Conservation (phyloP, 1,140 invertebrate genomes). For the Danaus plexippus region DNA sequence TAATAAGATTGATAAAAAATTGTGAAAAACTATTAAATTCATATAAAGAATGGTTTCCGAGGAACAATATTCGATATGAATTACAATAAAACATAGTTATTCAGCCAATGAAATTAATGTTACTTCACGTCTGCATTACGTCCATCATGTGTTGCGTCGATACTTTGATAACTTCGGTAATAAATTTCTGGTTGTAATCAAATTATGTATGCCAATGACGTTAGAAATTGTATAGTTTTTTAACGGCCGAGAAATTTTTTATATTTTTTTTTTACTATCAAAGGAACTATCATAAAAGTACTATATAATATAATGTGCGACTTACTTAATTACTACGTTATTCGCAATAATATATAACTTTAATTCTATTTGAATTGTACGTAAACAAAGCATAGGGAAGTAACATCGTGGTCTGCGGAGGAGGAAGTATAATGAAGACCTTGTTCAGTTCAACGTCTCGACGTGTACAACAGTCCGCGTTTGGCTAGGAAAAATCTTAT, state of each 20-base stretch:
- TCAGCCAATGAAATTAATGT: slow-evolving; percentile 20
- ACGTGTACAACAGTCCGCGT: slow-evolving; percentile 10
- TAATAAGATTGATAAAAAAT: too few species aligned
- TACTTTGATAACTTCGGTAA: slow-evolving; percentile 22
- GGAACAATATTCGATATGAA: slow-evolving; percentile 9
- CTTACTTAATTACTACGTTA: too few species aligned
- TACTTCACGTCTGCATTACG: slow-evolving; percentile 21
- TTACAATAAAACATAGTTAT: slow-evolving; percentile 16
- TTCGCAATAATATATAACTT: too few species aligned
- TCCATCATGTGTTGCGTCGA: slow-evolving; percentile 18
- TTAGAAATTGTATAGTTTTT: too few species aligned
- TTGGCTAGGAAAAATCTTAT: slow-evolving; percentile 10
- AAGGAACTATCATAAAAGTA: too few species aligned
- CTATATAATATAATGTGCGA: too few species aligned
- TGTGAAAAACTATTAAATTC: too few species aligned
- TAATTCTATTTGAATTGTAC: background rate
- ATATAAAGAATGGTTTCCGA: background rate
- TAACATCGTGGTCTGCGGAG: slow-evolving; percentile 15
- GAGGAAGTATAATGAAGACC: slow-evolving; percentile 21
- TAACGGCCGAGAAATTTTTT: too few species aligned
- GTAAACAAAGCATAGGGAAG: slow-evolving; percentile 19
- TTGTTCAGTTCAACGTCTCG: slow-evolving; percentile 23
- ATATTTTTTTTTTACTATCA: too few species aligned
- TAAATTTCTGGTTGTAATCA: slow-evolving; percentile 1
- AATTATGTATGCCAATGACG: too few species aligned